phyloP scores from a whole-genome alignment of 2,888 invertebrate species.

The Hanleya hanleyi region DNA sequence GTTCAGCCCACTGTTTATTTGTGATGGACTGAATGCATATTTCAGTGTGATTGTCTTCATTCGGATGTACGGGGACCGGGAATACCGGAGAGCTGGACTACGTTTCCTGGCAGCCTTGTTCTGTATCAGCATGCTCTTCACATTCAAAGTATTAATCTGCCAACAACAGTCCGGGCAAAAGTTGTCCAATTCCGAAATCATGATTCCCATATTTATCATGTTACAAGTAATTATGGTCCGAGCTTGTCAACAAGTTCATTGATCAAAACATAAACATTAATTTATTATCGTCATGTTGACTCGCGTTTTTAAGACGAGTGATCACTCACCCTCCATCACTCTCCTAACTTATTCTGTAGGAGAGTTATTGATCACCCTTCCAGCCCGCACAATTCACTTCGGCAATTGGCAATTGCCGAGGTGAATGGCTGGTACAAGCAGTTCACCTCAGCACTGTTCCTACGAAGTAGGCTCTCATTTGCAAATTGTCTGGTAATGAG shows the following conservation, averaged over 20 bases:
- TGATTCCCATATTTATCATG: conserved; percentile 92
- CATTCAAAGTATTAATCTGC: conserved; percentile 93
- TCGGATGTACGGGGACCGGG: conserved; percentile 86
- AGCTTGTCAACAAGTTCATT: conserved; percentile 88
- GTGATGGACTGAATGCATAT: conserved; percentile 94
- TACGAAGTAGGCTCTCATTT: too few relatives aligned
- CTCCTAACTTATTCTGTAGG: too few relatives aligned
- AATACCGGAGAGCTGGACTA: conserved; percentile 76
- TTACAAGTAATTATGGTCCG: conserved; percentile 91
- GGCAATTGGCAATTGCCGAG: too few relatives aligned
- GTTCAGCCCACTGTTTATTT: conserved; percentile 92
- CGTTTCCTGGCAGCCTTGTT: conserved; percentile 88
- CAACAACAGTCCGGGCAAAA: conserved; percentile 83
- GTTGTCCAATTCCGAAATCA: conserved; percentile 92
- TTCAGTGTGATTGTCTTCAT: conserved; percentile 97
- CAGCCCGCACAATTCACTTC: too few relatives aligned
- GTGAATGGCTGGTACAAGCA: too few relatives aligned
- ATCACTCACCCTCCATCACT: too few relatives aligned
- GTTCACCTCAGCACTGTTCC: too few relatives aligned
- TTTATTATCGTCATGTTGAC: too few relatives aligned
- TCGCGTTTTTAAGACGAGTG: too few relatives aligned
- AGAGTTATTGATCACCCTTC: too few relatives aligned
- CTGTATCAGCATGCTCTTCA: conserved; percentile 87
- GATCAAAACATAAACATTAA: too few relatives aligned
- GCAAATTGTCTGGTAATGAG: too few relatives aligned